Base-by-base conservation (phyloP, 1,140 invertebrate species). In the Zaprionus africanus region DNA sequence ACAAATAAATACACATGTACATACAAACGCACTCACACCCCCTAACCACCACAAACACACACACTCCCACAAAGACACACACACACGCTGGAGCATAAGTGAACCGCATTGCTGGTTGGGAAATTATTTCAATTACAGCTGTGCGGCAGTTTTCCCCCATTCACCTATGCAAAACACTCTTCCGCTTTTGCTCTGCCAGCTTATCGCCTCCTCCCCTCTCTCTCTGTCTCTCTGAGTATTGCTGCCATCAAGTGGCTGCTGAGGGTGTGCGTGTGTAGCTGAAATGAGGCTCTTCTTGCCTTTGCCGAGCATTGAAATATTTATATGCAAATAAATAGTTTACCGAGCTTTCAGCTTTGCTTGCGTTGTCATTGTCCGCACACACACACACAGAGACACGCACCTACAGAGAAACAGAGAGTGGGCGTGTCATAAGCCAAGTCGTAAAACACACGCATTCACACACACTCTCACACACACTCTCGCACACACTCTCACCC, bases 241-340 rank as follows among this genome's bases (percentile, higher is more conserved):
- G n/a, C 41, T 9, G n/a, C 41, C n/a, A 17, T 46, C 53, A 75
- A 76, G 73, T 66, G 73, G 31, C 38, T 56, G 24, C 53, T 46
- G 56, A 17, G 63, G 11, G 38, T 24, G 22, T 17, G 41, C 58
- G 51, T 61, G 67, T 60, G 31, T 59, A 61, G 26, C 41, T 41
- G 67, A 61, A 36, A 36, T 43, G 38, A 53, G 66, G 69, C 71
- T 64, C 66, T 46, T 79, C 66, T 41, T 79, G 63, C 59, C 59
- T 65, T 58, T 49, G 51, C 63, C 26, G 28, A 36, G 57, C 67
- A 71, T 77, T 87, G 74, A 88, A 87, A 87, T 90, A 87, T 87
- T 87, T 87, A 88, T 87, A 88, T 87, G 84, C 84, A 87, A 87
- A 87, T 87, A 87, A 87, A 87, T 87, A 87, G 85, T 87, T 87